These are phyloP conservation scores for Passer montanus DNA, from an alignment of 2,113 vertebrate genomes.

Conservation along the genomic window DNA sequence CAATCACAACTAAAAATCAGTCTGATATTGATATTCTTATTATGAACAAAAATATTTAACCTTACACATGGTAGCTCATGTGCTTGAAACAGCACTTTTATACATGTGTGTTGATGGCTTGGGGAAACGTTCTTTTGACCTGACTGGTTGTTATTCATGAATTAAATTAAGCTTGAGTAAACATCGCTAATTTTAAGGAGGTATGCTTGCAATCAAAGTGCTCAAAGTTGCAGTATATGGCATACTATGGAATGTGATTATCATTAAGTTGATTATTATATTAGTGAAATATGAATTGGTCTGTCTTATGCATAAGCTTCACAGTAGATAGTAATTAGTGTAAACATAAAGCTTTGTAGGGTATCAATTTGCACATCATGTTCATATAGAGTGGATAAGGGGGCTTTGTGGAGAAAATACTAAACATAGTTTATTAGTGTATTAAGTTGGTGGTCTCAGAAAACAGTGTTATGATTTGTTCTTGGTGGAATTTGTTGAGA, in stretches of 20 bases:
- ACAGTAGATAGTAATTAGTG: not conserved
- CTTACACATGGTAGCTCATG: not conserved
- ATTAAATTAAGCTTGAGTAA: not conserved
- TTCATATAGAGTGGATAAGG: not conserved
- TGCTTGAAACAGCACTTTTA: not conserved
- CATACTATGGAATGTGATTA: not conserved
- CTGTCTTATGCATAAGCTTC: not conserved
- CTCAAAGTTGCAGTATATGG: not conserved
- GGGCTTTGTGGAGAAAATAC: not conserved
- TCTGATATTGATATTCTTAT: not conserved
- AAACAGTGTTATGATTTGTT: not conserved
- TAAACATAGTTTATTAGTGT: not conserved
- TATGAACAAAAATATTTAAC: not conserved
- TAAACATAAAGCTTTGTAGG: not conserved
- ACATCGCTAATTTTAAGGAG: not conserved
- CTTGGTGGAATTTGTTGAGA: not conserved
- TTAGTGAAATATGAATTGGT: not conserved
- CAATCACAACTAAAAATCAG: not conserved
- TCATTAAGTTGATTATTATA: not conserved
- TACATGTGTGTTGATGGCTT: not conserved
- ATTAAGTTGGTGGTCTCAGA: not conserved
- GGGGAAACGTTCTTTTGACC: not conserved
- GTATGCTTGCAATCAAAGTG: not conserved
- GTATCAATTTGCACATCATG: not conserved
- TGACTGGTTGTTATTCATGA: not conserved